Evolutionary conservation across 2,797 vertebrate species (phyloP).

Genomic region (Smutsia temminckii): DNA sequence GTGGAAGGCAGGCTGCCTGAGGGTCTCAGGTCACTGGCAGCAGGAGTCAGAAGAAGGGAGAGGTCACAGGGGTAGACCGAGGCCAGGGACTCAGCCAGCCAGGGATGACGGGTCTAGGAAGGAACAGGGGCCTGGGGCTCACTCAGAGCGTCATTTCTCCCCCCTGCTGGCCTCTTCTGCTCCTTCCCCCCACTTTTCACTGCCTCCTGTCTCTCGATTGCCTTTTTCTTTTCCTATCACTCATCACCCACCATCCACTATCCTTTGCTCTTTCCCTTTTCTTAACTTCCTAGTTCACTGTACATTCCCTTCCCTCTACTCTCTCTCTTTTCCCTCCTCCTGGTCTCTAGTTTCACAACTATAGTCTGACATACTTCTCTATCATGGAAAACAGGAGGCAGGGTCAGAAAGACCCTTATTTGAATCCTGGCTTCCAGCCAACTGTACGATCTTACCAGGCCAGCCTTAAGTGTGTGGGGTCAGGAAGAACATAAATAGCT

Average conservation of each 20-base stretch:
- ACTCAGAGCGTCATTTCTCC: neutral
- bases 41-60: too few relatives aligned
- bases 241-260: neutral
- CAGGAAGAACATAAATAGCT: neutral
- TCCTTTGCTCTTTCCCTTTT: neutral
- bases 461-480: neutral
- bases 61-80: accelerated
- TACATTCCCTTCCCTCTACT: neutral
- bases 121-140: too few relatives aligned
- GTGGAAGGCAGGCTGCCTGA: too few relatives aligned
- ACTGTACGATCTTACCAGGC: neutral
- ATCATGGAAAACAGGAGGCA: neutral
- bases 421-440: neutral
- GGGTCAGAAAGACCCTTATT: neutral
- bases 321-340: neutral
- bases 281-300: neutral
- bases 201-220: neutral
- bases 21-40: too few relatives aligned
- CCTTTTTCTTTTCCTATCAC: neutral
- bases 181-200: neutral
- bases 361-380: neutral
- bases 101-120: neutral
- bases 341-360: neutral
- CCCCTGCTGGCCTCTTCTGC: neutral
- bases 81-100: neutral